phyloP scores from a whole-genome alignment of 2,113 vertebrate genomes.

The Hepsetus odoe region DNA sequence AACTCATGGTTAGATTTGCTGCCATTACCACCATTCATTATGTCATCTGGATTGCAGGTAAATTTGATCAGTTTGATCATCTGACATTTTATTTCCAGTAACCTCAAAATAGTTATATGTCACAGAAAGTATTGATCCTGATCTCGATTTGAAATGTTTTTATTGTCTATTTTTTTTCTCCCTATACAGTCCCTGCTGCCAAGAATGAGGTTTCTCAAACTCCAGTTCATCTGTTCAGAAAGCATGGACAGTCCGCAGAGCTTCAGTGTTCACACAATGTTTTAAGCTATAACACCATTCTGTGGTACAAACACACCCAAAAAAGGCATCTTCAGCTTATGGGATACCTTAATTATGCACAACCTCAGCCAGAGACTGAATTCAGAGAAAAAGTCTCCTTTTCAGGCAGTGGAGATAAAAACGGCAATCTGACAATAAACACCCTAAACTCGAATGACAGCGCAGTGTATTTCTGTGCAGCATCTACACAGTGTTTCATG shows the following conservation, averaged over 20 bases:
- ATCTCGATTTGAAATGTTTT: background rate
- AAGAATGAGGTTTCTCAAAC: conserved; percentile 17
- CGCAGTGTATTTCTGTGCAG: conserved; percentile 61
- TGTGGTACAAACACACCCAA: conserved; percentile 42
- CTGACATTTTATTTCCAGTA: too few species aligned
- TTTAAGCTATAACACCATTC: conserved; percentile 16
- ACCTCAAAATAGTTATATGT: background rate
- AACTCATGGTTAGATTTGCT: background rate
- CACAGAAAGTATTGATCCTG: background rate
- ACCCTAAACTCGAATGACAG: conserved; percentile 41
- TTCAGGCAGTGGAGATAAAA: background rate
- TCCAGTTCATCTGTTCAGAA: conserved; percentile 1
- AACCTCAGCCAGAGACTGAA: background rate
- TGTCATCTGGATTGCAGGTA: conserved; percentile 14
- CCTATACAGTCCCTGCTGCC: conserved; percentile 16
- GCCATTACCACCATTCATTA: background rate
- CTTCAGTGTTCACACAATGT: conserved; percentile 26
- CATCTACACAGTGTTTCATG: conserved; percentile 36
- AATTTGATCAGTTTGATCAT: background rate
- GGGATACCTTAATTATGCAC: background rate
- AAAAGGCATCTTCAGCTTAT: conserved; percentile 4
- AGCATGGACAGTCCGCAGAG: background rate
- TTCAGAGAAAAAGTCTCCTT: background rate
- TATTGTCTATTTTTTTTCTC: background rate
- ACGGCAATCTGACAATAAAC: background rate